Conservation (phyloP, 2,113 vertebrate species). For the Brachypodius melanocephalos region DNA sequence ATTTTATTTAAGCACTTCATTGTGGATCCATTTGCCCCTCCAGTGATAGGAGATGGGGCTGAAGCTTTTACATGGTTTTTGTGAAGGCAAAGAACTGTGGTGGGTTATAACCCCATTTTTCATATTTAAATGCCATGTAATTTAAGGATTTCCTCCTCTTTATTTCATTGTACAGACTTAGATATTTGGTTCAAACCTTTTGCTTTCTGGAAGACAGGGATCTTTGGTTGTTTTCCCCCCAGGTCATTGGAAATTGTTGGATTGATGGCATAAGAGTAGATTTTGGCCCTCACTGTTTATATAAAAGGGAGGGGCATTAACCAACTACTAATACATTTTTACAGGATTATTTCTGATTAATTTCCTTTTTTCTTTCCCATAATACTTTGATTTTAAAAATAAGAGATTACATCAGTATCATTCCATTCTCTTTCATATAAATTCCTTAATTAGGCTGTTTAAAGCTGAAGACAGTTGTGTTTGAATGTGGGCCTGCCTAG, state of each 20-base stretch:
- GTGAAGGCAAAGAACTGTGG: neutral
- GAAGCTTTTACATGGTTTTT: neutral
- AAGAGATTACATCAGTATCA: neutral
- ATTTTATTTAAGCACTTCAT: neutral
- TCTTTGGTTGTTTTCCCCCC: rapidly evolving
- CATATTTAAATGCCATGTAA: rapidly evolving
- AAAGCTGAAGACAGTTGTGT: neutral
- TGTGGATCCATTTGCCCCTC: rapidly evolving
- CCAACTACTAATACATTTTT: neutral
- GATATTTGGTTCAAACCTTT: neutral
- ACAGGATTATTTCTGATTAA: neutral
- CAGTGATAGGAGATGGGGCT: neutral
- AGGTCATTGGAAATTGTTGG: neutral
- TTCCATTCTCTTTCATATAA: neutral
- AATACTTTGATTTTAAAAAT: neutral
- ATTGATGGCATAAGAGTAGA: neutral
- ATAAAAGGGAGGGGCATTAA: neutral
- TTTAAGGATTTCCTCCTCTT: neutral
- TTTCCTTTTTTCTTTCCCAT: rapidly evolving
- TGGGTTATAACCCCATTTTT: neutral
- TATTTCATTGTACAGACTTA: neutral
- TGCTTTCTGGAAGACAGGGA: neutral
- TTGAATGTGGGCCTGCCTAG: neutral
- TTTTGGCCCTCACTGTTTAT: neutral
- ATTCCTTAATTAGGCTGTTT: neutral